phyloP scores from a whole-genome alignment of 2,888 invertebrate genomes.

The Philhelius pedissequus region DNA sequence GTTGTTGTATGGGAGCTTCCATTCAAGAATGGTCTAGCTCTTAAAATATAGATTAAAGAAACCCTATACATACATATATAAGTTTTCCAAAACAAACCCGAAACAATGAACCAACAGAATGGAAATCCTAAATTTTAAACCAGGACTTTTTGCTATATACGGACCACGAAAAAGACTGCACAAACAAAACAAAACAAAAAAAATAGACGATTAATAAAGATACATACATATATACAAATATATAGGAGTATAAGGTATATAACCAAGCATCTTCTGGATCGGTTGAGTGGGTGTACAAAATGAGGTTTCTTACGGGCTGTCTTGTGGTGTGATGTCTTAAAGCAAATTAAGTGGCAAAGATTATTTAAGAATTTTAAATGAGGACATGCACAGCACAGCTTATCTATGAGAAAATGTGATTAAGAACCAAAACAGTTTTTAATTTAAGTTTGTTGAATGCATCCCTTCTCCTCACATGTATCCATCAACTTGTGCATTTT shows the following conservation, averaged over 20 bases:
- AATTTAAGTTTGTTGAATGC: not conserved
- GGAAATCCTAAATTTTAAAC: conserved; percentile 47
- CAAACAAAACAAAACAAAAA: too few relatives aligned
- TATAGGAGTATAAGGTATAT: not conserved
- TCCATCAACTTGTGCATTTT: not conserved
- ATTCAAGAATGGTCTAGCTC: not conserved
- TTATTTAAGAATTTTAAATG: conserved; percentile 44
- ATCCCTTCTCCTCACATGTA: not conserved
- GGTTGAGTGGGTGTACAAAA: conserved; percentile 39
- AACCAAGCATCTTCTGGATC: not conserved
- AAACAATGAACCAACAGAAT: conserved; percentile 50
- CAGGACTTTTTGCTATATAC: not conserved
- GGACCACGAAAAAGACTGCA: not conserved
- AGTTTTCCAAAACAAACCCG: conserved; percentile 44
- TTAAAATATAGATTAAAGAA: conserved; percentile 53
- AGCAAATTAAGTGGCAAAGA: conserved; percentile 39
- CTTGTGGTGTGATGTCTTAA: conserved; percentile 28
- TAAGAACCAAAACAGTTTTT: not conserved
- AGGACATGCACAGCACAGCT: not conserved
- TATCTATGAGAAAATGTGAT: not conserved
- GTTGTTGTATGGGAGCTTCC: not conserved
- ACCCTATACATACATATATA: conserved; percentile 12
- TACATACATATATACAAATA: not conserved
- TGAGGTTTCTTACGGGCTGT: conserved; percentile 1
- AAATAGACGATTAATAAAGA: not conserved